Evolutionary conservation across 1,140 invertebrate genomes (phyloP).

Genomic region (Microvelia longipes): DNA sequence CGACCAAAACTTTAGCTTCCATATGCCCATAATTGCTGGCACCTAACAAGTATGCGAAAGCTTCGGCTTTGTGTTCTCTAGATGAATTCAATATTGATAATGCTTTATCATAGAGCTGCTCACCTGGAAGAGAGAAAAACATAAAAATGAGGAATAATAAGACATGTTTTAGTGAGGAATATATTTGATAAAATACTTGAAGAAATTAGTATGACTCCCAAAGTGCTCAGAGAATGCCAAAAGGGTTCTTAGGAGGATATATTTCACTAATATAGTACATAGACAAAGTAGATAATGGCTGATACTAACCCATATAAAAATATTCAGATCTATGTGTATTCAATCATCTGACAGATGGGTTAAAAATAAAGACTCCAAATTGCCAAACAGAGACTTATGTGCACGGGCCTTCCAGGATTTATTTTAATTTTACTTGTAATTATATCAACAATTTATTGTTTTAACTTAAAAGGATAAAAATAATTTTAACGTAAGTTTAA

Average conservation of each 20-base stretch:
- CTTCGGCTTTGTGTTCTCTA: constrained; percentile 43
- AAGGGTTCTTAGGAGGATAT: neutral
- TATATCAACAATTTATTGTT: no score
- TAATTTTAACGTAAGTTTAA: no score
- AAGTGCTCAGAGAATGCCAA: neutral
- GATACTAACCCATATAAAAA: no score
- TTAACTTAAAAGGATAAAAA: no score
- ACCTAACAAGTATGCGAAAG: constrained; percentile 48
- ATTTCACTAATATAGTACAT: neutral
- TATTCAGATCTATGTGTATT: no score
- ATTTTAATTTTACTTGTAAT: no score
- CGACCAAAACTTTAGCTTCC: constrained; percentile 63
- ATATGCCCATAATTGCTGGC: constrained; percentile 64
- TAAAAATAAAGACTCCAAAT: no score
- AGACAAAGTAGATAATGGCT: no score
- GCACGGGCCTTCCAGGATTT: no score
- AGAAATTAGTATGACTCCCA: neutral
- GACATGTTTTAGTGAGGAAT: neutral
- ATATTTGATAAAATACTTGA: neutral
- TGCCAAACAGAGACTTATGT: no score
- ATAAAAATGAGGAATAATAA: neutral
- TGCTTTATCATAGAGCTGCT: constrained; percentile 48
- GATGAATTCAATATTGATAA: constrained; percentile 47
- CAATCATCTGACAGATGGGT: no score
- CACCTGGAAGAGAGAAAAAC: constrained; percentile 32